Percentiles rank a stretch among this genome's conserved stretches.
Conservation (phyloP, 1,140 invertebrate species). For the Palaemon carinicauda region DNA sequence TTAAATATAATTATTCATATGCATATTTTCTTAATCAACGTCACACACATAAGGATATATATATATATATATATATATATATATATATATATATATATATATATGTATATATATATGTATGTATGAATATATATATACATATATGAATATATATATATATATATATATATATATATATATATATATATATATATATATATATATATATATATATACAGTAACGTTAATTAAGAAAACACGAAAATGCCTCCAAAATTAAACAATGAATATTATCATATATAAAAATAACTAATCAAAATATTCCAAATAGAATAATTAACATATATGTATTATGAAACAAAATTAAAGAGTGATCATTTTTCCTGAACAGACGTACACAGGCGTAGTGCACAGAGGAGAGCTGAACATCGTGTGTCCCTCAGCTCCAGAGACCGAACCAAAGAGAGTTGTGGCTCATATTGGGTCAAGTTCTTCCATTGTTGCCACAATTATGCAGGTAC, state of each 20-base stretch:
- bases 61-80: background rate
- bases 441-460: background rate
- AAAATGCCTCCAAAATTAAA: too few relatives aligned
- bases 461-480: background rate
- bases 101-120: background rate
- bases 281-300: too few relatives aligned
- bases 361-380: slow-evolving; percentile 11
- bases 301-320: too few relatives aligned
- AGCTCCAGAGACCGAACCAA: background rate
- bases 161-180: slow-evolving; percentile 6
- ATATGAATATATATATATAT: background rate
- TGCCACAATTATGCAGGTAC: slow-evolving; percentile 32
- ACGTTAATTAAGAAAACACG: too few relatives aligned
- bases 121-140: too few relatives aligned
- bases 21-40: too few relatives aligned
- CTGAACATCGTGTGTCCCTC: slow-evolving; percentile 22
- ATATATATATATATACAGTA: background rate
- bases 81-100: slow-evolving; percentile 16
- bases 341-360: background rate
- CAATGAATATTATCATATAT: too few relatives aligned
- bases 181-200: slow-evolving; percentile 7
- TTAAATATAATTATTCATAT: background rate
- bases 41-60: background rate
- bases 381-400: slow-evolving; percentile 21
- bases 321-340: too few relatives aligned